A percentile compares a stretch with the other conserved stretches of the same genome.
Conservation (phyloP, 2,888 invertebrate genomes). For the Ormyrus rosae region DNA sequence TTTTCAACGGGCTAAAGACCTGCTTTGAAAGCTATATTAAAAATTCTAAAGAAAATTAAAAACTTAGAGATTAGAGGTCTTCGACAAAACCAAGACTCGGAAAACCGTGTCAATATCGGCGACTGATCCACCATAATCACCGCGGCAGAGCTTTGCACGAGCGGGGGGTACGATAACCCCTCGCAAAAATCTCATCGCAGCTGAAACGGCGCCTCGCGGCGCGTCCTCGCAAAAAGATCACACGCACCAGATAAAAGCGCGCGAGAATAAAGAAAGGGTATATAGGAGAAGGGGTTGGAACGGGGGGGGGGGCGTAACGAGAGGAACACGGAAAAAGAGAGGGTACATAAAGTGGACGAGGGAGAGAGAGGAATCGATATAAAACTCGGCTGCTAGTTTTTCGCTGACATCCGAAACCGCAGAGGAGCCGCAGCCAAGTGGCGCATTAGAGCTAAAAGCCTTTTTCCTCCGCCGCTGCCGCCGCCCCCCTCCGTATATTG, state of each 20-base stretch:
- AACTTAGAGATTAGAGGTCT: no score
- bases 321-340: constrained; percentile 1
- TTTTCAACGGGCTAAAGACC: no score
- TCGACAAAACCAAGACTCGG: no score
- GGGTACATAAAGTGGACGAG: neutral
- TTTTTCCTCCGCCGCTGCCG: constrained; percentile 65
- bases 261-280: constrained; percentile 3
- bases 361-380: constrained; percentile 28
- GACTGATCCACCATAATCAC: no score
- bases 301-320: constrained; percentile 1
- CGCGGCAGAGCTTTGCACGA: no score
- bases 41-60: no score
- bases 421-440: constrained; percentile 49
- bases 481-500: constrained; percentile 8
- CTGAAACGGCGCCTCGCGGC: neutral
- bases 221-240: no score
- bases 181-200: neutral
- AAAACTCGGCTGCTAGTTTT: constrained; percentile 42
- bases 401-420: constrained; percentile 55
- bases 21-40: no score
- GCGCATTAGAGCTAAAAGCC: constrained; percentile 56
- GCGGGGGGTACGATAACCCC: neutral
- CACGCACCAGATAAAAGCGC: neutral
- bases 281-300: neutral
- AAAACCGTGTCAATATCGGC: no score